Evolutionary conservation across 2,113 vertebrate species (phyloP).

Genomic region (Anoplopoma fimbria): DNA sequence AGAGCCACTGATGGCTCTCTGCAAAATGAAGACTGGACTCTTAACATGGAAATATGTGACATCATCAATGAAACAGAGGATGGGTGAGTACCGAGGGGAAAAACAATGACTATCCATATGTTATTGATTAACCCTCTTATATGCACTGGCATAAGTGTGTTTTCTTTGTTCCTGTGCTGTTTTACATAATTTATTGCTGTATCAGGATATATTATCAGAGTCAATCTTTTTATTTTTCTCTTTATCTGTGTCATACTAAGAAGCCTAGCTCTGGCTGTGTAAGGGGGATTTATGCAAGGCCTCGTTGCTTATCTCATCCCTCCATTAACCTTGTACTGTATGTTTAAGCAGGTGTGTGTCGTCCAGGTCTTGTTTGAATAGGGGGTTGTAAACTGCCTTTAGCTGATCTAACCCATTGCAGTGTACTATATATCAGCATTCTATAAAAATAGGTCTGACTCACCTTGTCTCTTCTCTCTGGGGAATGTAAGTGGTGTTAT

Average conservation of each 20-base stretch:
- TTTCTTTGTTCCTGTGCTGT: neutral
- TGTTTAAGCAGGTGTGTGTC: constrained; percentile 55
- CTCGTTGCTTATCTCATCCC: constrained; percentile 57
- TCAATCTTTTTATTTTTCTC: neutral
- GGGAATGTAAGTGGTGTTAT: neutral
- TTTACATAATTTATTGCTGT: neutral
- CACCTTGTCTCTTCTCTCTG: neutral
- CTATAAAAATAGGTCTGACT: constrained; percentile 33
- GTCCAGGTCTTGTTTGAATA: constrained; percentile 69
- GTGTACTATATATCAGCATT: neutral
- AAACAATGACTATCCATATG: neutral
- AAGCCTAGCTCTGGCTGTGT: constrained; percentile 4
- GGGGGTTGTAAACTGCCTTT: constrained; percentile 39
- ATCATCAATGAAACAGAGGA: constrained; percentile 99
- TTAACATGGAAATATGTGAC: constrained; percentile 99
- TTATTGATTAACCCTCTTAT: constrained; percentile 35
- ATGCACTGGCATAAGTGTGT: neutral
- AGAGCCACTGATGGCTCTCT: constrained; percentile 98
- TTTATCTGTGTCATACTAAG: constrained; percentile 16
- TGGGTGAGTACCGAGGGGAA: constrained; percentile 85
- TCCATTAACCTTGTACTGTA: constrained; percentile 56
- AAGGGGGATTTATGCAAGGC: constrained; percentile 38
- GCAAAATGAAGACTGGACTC: constrained; percentile 96
- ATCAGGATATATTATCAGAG: neutral
- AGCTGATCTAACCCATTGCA: neutral